These are phyloP conservation scores for Cynopterus brachyotis DNA, from an alignment of 2,113 vertebrate species.

Conservation along the genomic window DNA sequence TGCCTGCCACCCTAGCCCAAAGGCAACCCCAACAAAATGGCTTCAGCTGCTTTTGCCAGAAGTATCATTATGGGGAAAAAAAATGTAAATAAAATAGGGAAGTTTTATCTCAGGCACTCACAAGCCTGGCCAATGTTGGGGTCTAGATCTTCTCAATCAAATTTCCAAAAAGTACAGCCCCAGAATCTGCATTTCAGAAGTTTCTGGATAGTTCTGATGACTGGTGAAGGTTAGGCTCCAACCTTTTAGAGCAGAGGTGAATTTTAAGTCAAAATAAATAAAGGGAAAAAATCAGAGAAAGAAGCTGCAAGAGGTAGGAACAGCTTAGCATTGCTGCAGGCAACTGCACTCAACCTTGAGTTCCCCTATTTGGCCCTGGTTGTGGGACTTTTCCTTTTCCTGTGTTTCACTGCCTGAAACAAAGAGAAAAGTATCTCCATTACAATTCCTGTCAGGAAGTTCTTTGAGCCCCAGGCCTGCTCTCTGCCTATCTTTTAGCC, in stretches of 20 bases:
- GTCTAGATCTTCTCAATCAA: neutral
- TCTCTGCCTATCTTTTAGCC: neutral
- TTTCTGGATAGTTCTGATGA: neutral
- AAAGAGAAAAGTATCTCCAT: neutral
- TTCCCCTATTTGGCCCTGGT: neutral
- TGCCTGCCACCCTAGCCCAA: neutral
- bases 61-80: neutral
- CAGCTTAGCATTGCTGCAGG: neutral
- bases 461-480: neutral
- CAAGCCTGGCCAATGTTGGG: neutral
- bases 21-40: neutral
- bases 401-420: neutral
- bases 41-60: neutral
- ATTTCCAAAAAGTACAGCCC: neutral
- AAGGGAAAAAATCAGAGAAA: neutral
- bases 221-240: neutral
- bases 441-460: neutral
- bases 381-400: neutral
- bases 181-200: neutral
- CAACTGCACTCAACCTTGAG: accelerated
- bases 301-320: neutral
- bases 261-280: neutral
- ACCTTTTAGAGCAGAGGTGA: neutral
- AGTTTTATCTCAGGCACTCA: neutral
- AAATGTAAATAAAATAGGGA: neutral